Conservation (phyloP, 2,113 vertebrate species). For the pig (Sus scrofa) region T2T-Sscrofa CM000827.6:37746001-37746500, state of each 20-base stretch:
- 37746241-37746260: background rate
- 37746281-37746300: background rate
- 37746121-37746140: background rate
- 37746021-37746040: background rate
- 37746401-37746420: background rate
- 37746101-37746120: background rate
- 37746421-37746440: background rate
- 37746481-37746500: constrained; percentile 77
- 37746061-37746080: background rate
- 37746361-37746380: background rate
- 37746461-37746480: constrained; percentile 55
- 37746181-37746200: background rate
- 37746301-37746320: background rate
- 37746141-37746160: background rate
- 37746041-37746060: background rate
- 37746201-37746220: background rate
- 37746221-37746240: background rate
- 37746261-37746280: background rate
- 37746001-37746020: background rate
- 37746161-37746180: background rate
- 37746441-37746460: fast-evolving
- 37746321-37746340: too few relatives aligned
- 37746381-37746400: background rate
- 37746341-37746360: background rate
- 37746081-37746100: background rate